Conservation (phyloP, 2,113 vertebrate species). For the Motacilla alba region DNA sequence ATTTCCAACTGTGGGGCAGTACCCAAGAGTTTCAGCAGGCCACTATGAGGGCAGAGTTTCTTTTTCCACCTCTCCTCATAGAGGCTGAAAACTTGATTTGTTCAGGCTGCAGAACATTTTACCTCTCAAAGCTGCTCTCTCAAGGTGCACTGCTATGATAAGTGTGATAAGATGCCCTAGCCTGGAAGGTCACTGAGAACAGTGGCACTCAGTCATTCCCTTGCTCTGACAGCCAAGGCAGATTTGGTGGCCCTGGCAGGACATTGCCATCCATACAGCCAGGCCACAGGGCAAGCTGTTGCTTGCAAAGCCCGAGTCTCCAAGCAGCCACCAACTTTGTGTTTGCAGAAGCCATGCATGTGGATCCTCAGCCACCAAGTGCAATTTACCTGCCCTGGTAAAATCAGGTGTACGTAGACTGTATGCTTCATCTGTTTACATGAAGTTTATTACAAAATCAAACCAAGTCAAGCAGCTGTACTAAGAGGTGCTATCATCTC, state of each 20-base stretch:
- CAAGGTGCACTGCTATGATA: neutral
- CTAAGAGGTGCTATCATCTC: neutral
- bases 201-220: neutral
- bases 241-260: neutral
- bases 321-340: neutral
- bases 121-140: neutral
- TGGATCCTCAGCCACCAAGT: neutral
- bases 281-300: neutral
- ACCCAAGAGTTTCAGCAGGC: neutral
- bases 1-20: neutral
- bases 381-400: neutral
- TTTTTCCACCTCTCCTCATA: neutral
- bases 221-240: neutral
- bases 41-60: neutral
- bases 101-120: neutral
- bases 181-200: neutral
- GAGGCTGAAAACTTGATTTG: neutral
- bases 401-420: neutral
- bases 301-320: neutral
- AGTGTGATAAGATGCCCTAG: slow-evolving; percentile 42
- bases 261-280: neutral
- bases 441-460: neutral
- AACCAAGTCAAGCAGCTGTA: neutral
- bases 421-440: neutral
- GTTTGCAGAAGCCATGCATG: neutral